These are phyloP conservation scores for Leptopilina syphax DNA, from an alignment of 2,888 invertebrate species.

Conservation along the genomic window DNA sequence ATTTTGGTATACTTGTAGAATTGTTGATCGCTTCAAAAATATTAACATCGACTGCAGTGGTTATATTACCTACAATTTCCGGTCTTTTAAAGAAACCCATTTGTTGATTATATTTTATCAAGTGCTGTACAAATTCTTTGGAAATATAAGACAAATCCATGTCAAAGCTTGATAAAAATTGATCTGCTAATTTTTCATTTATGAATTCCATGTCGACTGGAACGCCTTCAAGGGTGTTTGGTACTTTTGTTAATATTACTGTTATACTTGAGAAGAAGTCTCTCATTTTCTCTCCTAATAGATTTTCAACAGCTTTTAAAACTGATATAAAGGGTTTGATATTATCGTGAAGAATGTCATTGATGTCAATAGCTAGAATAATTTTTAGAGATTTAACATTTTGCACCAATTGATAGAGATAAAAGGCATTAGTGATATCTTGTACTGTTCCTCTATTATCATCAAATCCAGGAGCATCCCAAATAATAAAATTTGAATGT, in stretches of 20 bases:
- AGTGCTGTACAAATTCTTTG: background rate
- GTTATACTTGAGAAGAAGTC: background rate
- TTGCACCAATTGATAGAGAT: too few species aligned
- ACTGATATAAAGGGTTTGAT: background rate
- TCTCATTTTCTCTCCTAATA: background rate
- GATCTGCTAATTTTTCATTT: background rate
- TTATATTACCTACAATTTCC: background rate
- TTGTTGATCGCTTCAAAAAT: background rate
- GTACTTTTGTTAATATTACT: background rate
- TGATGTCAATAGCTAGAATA: too few species aligned
- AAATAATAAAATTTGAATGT: background rate
- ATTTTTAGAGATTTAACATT: too few species aligned
- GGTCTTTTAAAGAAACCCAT: slow-evolving; percentile 24
- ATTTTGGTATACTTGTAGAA: background rate
- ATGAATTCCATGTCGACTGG: background rate
- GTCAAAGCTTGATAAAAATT: background rate
- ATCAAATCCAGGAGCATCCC: background rate
- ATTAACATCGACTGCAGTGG: background rate
- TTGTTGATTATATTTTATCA: background rate
- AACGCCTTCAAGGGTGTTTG: too few species aligned
- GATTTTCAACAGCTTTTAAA: background rate
- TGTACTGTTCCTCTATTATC: background rate
- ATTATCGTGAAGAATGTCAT: too few species aligned
- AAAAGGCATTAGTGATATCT: too few species aligned
- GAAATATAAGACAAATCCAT: background rate